A percentile compares a stretch with the other conserved stretches of the same genome.
Conservation (phyloP, 1,140 invertebrate genomes). For the Stenopsyche tienmushanensis region DNA sequence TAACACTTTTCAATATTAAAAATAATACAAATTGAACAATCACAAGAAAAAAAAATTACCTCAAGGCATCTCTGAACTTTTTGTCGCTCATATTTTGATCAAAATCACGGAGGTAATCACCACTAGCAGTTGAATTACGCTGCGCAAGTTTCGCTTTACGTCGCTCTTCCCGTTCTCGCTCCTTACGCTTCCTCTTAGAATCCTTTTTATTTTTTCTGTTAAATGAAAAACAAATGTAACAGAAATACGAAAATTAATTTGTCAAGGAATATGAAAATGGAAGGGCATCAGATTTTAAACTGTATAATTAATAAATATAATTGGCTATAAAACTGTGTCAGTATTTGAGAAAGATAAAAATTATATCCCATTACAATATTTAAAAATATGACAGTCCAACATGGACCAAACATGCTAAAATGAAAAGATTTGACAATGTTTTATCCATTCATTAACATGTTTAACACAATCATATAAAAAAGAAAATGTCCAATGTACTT, state of each 20-base stretch:
- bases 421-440: no score
- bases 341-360: no score
- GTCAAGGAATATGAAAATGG: constrained; percentile 18
- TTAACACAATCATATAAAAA: no score
- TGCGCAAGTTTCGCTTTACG: constrained; percentile 52
- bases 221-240: constrained; percentile 23
- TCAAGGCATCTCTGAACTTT: constrained; percentile 65
- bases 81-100: constrained; percentile 63
- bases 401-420: no score
- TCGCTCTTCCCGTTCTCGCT: constrained; percentile 56
- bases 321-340: neutral
- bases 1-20: neutral
- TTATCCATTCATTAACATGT: no score
- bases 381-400: no score
- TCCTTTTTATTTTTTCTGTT: constrained; percentile 67
- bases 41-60: constrained; percentile 46
- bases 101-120: constrained; percentile 60
- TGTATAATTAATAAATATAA: neutral
- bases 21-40: neutral
- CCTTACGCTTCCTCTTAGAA: constrained; percentile 65
- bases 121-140: constrained; percentile 48
- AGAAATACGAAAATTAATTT: constrained; percentile 5
- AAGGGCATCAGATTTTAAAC: constrained; percentile 1
- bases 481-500: no score
- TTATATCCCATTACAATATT: no score